These are phyloP conservation scores for Zaprionus ornatus DNA, from an alignment of 1,140 invertebrate genomes.

Conservation along the genomic window DNA sequence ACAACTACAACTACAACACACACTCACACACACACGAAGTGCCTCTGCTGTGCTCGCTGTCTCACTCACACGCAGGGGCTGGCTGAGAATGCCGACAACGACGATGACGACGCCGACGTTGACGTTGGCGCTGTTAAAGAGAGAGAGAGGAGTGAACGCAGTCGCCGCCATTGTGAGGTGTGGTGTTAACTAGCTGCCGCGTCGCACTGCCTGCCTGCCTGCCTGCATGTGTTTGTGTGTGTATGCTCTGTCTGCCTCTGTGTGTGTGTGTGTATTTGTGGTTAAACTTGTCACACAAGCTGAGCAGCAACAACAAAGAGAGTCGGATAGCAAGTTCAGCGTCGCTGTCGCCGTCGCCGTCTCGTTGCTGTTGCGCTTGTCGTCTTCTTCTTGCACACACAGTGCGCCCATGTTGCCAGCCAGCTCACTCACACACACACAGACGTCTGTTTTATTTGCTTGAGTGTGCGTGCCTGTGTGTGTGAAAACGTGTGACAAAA, in stretches of 20 bases:
- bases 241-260: slow-evolving; percentile 49
- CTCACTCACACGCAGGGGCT: slow-evolving; percentile 44
- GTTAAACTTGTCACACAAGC: slow-evolving; percentile 83
- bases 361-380: slow-evolving; percentile 60
- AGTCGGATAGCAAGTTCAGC: slow-evolving; percentile 45
- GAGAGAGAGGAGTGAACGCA: slow-evolving; percentile 35
- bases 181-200: slow-evolving; percentile 70
- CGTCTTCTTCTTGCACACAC: slow-evolving; percentile 75
- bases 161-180: slow-evolving; percentile 75
- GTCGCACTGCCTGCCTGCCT: slow-evolving; percentile 36
- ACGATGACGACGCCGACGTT: slow-evolving; percentile 5
- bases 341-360: slow-evolving; percentile 29
- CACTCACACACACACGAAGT: not conserved
- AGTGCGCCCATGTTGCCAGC: slow-evolving; percentile 59
- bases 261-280: slow-evolving; percentile 73
- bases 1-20: slow-evolving; percentile 43
- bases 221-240: slow-evolving; percentile 20
- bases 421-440: slow-evolving; percentile 50
- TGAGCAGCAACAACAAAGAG: slow-evolving; percentile 52
- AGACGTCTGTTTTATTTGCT: slow-evolving; percentile 34
- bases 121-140: not conserved
- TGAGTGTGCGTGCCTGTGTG: slow-evolving; percentile 23
- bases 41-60: slow-evolving; percentile 27
- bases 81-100: slow-evolving; percentile 33
- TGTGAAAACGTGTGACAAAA: slow-evolving; percentile 77